A percentile compares a stretch with the other conserved stretches of the same genome.
Evolutionary conservation across 2,888 invertebrate genomes (phyloP).

Genomic region (Xestia rhomboidea): DNA sequence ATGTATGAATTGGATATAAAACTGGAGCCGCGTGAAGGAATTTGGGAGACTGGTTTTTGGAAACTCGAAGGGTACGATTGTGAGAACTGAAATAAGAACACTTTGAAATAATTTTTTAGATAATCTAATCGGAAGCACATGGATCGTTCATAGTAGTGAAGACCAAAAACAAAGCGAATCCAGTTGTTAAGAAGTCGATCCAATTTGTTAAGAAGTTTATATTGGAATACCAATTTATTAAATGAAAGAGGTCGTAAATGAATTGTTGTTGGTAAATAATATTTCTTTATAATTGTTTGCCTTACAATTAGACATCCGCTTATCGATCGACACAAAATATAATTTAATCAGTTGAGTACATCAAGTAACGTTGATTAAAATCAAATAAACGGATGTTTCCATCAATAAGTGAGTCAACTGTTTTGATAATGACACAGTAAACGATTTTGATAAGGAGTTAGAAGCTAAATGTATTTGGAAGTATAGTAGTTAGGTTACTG

Average conservation of each 20-base stretch:
- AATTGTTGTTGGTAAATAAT: neutral
- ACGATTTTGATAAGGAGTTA: neutral
- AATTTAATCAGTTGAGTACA: conserved; percentile 37
- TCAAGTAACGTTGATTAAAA: conserved; percentile 20
- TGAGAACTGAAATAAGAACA: no score
- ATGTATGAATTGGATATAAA: no score
- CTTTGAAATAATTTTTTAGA: neutral
- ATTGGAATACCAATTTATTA: neutral
- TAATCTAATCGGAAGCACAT: neutral
- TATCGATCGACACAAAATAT: conserved; percentile 13
- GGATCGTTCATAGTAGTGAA: neutral
- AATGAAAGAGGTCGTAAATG: neutral
- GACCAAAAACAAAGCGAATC: neutral
- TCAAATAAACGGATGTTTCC: conserved; percentile 9
- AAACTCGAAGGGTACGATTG: neutral
- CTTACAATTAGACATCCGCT: neutral
- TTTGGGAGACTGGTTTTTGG: neutral
- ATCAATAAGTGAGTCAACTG: neutral
- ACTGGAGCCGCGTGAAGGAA: neutral
- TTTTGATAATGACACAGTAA: neutral
- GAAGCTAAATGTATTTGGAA: neutral
- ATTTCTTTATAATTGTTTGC: conserved; percentile 4
- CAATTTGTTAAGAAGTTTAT: neutral
- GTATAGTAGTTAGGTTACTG: neutral
- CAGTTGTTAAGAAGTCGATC: neutral